Base-by-base conservation (phyloP, 2,113 vertebrate genomes). In the Murina feae region DNA sequence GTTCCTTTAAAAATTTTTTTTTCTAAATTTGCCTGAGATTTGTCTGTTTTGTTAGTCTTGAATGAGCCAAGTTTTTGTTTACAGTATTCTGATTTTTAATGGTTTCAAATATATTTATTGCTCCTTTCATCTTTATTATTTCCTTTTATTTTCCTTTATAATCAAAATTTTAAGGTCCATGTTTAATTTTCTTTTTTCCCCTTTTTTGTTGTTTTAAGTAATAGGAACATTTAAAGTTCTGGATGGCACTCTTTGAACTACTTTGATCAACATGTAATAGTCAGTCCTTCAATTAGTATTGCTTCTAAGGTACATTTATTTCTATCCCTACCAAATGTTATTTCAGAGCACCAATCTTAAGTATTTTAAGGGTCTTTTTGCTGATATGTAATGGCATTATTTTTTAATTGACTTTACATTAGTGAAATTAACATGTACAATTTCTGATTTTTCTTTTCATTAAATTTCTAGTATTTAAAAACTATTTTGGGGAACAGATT, bases 91-190 rank as follows among this genome's bases (percentile, higher is more conserved):
- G 42, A 82, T 90, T 90, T 82, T 95, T 93, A 92, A 74, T 82
- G 37, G 44, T 89, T 95, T 91, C 44, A 75, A 60, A 86, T 93
- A n/a, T 86, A 84, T 93, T 92, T 89, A 85, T 80, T 78, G 2
- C 12, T 78, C 28, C 89, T 89, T 93, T 97, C 39, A 94, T 97
- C 91, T 96, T 86, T 91, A 91, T 69, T 85, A 60, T 96, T 93
- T 93, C 72, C 37, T 89, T 94, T 94, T 76, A 74, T 83, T 82
- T 90, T 63, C 0, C 30, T 39, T 92, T 68, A 42, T 83, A 71
- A 60, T n/a, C 58, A 82, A 88, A 65, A 84, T 96, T 71, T 93
- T 86, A 93, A 76, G 69, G 68, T 86, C 66, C 87, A 23, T 75
- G 65, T 35, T 87, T 79, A 79, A 42, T 49, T 82, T 39, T 82